A percentile compares a stretch with the other conserved stretches of the same genome.
phyloP scores from a whole-genome alignment of 2,113 vertebrate species.

The Ceyx cyanopectus region DNA sequence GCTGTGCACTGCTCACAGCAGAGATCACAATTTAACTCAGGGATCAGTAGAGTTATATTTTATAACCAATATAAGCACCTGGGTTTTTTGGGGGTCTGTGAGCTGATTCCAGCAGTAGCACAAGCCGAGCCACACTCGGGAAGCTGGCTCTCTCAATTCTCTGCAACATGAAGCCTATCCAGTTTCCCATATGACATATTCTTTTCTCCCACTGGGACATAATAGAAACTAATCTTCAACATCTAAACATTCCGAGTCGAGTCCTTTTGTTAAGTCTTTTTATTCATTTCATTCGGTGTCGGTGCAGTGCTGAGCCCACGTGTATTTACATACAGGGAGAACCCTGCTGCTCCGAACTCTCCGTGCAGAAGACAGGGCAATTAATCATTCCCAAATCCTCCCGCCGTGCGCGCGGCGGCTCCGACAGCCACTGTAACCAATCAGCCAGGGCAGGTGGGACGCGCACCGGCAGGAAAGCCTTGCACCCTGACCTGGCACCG shows the following conservation, averaged over 20 bases:
- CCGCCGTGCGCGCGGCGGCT: slow-evolving; percentile 83
- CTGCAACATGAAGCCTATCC: slow-evolving; percentile 27
- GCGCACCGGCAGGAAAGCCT: slow-evolving; percentile 78
- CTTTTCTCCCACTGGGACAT: slow-evolving; percentile 71
- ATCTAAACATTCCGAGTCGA: slow-evolving; percentile 75
- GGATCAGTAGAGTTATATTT: not conserved
- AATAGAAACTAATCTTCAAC: slow-evolving; percentile 75
- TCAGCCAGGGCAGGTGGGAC: slow-evolving; percentile 88
- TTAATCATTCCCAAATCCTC: slow-evolving; percentile 94
- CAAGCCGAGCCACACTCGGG: not conserved
- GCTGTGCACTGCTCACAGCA: not conserved
- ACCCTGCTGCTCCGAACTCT: slow-evolving; percentile 89
- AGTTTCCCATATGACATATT: slow-evolving; percentile 54
- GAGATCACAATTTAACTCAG: not conserved
- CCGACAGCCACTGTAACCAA: slow-evolving; percentile 83
- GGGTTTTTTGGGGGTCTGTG: not conserved
- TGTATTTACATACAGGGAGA: slow-evolving; percentile 89
- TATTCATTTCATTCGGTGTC: slow-evolving; percentile 75
- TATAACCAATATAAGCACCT: not conserved
- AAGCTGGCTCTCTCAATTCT: not conserved
- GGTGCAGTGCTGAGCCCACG: slow-evolving; percentile 81
- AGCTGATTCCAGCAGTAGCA: not conserved
- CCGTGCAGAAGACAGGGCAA: slow-evolving; percentile 90
- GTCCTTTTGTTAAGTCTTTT: slow-evolving; percentile 85
- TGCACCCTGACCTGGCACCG: slow-evolving; percentile 71